Evolutionary conservation across 2,797 vertebrate species (phyloP), one percentile per base, ranked within the genome.

Genomic region (Microctenopoma lineatum): DNA sequence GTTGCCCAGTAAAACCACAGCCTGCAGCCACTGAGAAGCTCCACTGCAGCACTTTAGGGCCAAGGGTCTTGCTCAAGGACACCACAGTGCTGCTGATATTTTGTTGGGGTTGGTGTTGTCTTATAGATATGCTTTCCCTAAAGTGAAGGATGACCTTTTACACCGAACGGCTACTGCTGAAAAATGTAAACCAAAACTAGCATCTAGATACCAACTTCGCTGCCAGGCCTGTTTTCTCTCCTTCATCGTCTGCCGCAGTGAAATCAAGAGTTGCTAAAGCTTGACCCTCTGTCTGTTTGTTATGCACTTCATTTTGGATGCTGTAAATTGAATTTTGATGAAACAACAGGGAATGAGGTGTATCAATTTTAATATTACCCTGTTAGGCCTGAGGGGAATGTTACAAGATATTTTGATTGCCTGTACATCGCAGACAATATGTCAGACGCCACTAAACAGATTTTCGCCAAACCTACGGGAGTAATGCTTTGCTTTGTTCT

Each of bases 251-350:
- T 66, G 51, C 65, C 38, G 65, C 60, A 45, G 21, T 45, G 25
- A 73, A 75, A 68, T 50, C 44, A 80, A 42, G 14, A 21, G 47
- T 42, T 59, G 41, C 46, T 56, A 38, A 32, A 54, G 21, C 67
- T 79, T 46, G 29, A 7, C 62, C 39, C 71, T 64, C 51, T 39
- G 18, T 74, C 58, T 44, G 70, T 65, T 70, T 15, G 4, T 78
- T 70, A 55, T 27, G 38, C 45, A 55, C 66, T 75, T 80, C 58
- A 73, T 76, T 58, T 66, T 50, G 9, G 47, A 59, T 42, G 69
- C 67, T 59, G 57, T 63, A 77, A 79, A 87, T 81, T 85, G 70
- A 83, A 85, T 81, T 81, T 75, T 84, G 64, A 77, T 81, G 77
- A 83, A 86, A 84, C 73, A 68, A 36, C 72, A 47, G 73, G 67